Evolutionary conservation across 2,888 invertebrate genomes (phyloP).

Genomic region (Acanthosepion pharaonis): DNA sequence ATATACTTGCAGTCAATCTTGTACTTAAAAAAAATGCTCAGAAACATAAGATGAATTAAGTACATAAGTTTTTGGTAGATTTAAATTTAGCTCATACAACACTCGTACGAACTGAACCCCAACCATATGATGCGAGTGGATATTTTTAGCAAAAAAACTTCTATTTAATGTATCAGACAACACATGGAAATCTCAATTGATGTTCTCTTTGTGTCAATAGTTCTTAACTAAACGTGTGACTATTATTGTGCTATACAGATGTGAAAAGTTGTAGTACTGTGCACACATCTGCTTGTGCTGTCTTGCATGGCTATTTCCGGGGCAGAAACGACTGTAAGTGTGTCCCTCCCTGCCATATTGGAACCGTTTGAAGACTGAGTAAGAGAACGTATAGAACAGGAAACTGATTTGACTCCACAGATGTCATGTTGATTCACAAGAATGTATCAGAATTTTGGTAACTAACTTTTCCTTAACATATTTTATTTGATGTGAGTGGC

Average conservation of each 20-base stretch:
- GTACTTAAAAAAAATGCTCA: no score
- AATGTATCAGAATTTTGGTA: neutral
- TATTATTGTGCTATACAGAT: neutral
- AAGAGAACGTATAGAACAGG: neutral
- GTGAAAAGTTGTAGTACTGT: neutral
- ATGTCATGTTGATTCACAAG: neutral
- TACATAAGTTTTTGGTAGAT: no score
- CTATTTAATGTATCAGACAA: neutral
- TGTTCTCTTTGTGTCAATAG: neutral
- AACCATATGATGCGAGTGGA: no score
- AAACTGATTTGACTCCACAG: neutral
- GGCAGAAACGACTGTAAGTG: neutral
- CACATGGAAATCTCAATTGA: neutral
- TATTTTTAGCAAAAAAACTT: neutral
- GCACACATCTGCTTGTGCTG: neutral
- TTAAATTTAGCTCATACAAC: no score
- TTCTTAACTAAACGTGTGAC: neutral
- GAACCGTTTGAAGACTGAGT: neutral
- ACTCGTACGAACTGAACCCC: no score
- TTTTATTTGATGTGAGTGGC: neutral
- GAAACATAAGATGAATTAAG: no score
- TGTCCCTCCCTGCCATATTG: neutral
- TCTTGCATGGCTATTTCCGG: slow-evolving; percentile 33
- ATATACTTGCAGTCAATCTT: no score
- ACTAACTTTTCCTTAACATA: neutral